Conservation (phyloP, 53 echinoderm and acorn worm species). For the Luidia sarsii region DNA sequence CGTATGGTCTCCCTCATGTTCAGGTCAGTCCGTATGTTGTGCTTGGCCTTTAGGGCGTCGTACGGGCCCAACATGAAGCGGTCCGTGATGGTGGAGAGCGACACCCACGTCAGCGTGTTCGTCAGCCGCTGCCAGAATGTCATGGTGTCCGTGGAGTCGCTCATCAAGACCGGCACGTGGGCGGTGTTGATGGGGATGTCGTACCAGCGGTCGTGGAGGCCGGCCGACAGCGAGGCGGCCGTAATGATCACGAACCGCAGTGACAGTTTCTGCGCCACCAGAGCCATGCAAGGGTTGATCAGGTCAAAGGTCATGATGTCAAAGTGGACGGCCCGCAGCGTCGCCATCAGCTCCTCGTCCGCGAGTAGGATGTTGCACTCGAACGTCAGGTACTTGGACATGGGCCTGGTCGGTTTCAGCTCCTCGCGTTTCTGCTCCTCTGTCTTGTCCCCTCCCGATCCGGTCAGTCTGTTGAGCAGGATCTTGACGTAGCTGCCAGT, state of each 20-base stretch:
- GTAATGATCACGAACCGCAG: conserved; percentile 30
- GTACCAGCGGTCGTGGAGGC: conserved; percentile 11
- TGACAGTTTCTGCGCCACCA: conserved; percentile 33
- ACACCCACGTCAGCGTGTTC: conserved; percentile 6
- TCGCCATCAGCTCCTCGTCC: neutral
- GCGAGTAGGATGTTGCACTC: conserved; percentile 32
- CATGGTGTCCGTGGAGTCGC: conserved; percentile 23
- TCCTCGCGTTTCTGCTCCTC: conserved; percentile 25
- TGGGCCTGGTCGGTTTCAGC: conserved; percentile 23
- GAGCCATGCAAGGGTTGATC: conserved; percentile 41
- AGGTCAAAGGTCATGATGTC: conserved; percentile 44
- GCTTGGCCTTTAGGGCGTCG: conserved; percentile 16
- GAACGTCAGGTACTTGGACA: conserved; percentile 26
- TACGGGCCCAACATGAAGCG: conserved; percentile 28
- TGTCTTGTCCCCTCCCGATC: neutral
- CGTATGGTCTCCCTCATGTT: conserved; percentile 25
- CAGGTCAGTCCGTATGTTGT: conserved; percentile 14
- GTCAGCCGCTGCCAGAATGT: conserved; percentile 41
- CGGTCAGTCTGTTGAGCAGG: neutral
- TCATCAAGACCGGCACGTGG: conserved; percentile 23
- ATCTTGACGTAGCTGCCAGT: neutral
- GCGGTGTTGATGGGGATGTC: conserved; percentile 53
- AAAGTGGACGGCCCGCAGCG: neutral
- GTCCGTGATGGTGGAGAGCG: conserved; percentile 10
- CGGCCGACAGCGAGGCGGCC: neutral